These are phyloP conservation scores for Meda fulgida DNA, from an alignment of 2,797 vertebrate species.

Conservation along the genomic window DNA sequence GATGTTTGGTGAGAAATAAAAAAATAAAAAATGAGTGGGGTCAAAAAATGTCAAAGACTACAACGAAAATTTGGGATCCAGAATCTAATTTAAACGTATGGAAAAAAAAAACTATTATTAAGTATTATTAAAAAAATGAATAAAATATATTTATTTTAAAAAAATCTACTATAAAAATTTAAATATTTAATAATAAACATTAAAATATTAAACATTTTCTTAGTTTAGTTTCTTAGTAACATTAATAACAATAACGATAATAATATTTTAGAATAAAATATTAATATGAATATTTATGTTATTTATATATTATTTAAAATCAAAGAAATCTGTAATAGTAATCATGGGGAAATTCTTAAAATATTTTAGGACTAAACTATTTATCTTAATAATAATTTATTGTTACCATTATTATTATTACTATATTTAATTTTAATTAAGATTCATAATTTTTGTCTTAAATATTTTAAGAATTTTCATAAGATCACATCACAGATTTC, in stretches of 20 bases:
- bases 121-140: neutral
- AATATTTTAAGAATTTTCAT: neutral
- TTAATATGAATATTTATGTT: neutral
- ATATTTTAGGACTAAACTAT: neutral
- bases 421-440: neutral
- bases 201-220: no score
- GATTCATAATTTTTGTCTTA: neutral
- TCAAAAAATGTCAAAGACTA: neutral
- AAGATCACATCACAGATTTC: neutral
- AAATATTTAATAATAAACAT: neutral
- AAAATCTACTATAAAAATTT: neutral
- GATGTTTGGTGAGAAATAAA: neutral
- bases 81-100: neutral
- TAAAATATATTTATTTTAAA: no score
- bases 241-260: no score
- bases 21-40: neutral
- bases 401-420: neutral
- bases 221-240: neutral
- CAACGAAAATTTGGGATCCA: neutral
- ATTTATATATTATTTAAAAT: neutral
- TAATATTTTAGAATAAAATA: neutral
- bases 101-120: accelerated
- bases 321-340: neutral
- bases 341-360: neutral
- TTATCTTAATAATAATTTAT: neutral